phyloP scores from a whole-genome alignment of 2,113 vertebrate species.

The Pyrgilauda ruficollis region DNA sequence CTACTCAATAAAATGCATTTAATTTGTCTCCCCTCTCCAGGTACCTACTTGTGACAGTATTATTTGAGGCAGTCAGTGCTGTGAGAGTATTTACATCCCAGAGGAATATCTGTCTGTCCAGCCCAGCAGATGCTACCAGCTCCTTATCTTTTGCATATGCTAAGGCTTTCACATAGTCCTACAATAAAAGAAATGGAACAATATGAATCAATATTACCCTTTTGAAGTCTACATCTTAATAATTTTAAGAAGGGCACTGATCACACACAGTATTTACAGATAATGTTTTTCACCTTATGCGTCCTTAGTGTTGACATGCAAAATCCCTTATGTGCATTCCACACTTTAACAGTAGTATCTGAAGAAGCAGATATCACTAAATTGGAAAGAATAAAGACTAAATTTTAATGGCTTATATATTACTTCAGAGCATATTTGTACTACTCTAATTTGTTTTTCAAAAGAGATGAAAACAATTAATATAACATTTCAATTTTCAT shows the following conservation, averaged over 20 bases:
- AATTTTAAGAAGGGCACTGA: background rate
- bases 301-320: constrained; percentile 99
- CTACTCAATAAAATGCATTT: background rate
- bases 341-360: constrained; percentile 98
- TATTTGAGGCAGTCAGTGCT: constrained; percentile 97
- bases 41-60: constrained; percentile 96
- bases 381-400: constrained; percentile 55
- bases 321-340: constrained; percentile 99
- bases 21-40: background rate
- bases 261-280: background rate
- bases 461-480: background rate
- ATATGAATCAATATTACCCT: background rate
- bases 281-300: constrained; percentile 83
- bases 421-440: background rate
- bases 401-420: background rate
- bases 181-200: constrained; percentile 13
- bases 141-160: constrained; percentile 99
- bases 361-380: constrained; percentile 98
- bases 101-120: constrained; percentile 98
- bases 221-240: background rate
- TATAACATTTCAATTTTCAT: background rate
- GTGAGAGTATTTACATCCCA: constrained; percentile 99
- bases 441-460: background rate
- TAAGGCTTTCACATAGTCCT: constrained; percentile 98
- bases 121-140: constrained; percentile 92